Percentiles rank a stretch among this genome's conserved stretches.
phyloP scores from a whole-genome alignment of 2,797 vertebrate species.

The Anolis apletophallus region DNA sequence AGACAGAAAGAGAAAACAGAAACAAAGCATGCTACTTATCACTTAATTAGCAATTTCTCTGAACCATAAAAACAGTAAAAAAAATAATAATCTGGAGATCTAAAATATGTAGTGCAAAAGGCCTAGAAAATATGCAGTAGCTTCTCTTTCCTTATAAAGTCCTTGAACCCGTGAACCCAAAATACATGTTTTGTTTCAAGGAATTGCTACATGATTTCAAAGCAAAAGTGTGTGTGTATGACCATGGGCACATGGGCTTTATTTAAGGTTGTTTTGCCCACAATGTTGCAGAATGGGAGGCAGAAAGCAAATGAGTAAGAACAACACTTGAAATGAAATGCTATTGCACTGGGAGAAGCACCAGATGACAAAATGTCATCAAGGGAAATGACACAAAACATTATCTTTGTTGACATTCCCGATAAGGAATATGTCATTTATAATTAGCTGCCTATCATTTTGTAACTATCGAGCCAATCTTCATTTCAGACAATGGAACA shows the following conservation, averaged over 20 bases:
- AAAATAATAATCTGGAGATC: constrained; percentile 52
- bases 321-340: constrained; percentile 1
- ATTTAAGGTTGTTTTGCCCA: background rate
- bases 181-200: background rate
- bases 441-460: constrained; percentile 19
- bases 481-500: background rate
- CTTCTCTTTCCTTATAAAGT: constrained; percentile 14
- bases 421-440: background rate
- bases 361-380: background rate
- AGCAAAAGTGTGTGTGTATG: constrained; percentile 4
- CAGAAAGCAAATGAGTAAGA: constrained; percentile 12
- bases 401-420: background rate
- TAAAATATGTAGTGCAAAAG: constrained; percentile 40
- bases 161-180: constrained; percentile 18
- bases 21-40: constrained; percentile 67
- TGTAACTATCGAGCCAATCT: background rate
- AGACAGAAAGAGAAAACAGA: constrained; percentile 50
- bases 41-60: constrained; percentile 69
- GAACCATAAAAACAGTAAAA: constrained; percentile 53
- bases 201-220: background rate
- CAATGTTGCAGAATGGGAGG: constrained; percentile 17
- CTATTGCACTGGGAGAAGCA: background rate
- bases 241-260: background rate
- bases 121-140: constrained; percentile 13
- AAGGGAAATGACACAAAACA: background rate